These are phyloP conservation scores for Dendrocincla tyrannina DNA, from an alignment of 2,797 vertebrate genomes.

Conservation along the genomic window DNA sequence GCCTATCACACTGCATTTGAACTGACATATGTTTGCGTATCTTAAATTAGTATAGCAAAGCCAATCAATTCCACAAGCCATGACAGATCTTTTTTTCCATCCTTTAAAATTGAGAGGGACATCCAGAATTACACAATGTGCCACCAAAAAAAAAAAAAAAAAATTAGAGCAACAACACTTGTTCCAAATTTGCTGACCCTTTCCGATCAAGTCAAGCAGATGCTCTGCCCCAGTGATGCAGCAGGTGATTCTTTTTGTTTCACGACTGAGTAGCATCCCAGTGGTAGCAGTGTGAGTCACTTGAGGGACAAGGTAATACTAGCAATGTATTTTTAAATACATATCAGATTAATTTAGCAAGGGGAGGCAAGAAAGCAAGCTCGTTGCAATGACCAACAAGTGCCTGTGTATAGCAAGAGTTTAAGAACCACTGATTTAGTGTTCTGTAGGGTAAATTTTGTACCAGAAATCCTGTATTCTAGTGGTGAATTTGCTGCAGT, in stretches of 20 bases:
- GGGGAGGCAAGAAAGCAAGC: not conserved
- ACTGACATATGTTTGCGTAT: accelerated
- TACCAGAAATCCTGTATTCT: constrained; percentile 25
- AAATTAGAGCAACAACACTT: not conserved
- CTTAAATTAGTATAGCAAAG: not conserved
- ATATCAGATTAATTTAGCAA: not conserved
- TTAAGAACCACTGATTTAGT: not conserved
- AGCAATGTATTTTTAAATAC: not conserved
- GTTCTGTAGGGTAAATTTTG: not conserved
- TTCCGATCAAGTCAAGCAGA: not conserved
- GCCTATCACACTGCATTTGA: not conserved
- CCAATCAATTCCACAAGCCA: not conserved
- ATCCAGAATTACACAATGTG: not conserved
- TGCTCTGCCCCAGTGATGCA: not conserved
- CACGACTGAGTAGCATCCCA: not conserved
- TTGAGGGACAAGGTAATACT: not conserved
- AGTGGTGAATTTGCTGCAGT: constrained; percentile 6
- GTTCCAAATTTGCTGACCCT: not conserved
- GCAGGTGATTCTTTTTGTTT: not conserved
- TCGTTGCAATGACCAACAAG: not conserved
- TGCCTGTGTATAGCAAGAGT: not conserved
- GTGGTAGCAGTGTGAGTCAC: not conserved
- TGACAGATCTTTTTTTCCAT: not conserved
- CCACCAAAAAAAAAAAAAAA: not conserved
- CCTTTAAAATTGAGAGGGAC: not conserved